Evolutionary conservation across 2,797 vertebrate species (phyloP).

Genomic region (Oreochromis mossambicus): DNA sequence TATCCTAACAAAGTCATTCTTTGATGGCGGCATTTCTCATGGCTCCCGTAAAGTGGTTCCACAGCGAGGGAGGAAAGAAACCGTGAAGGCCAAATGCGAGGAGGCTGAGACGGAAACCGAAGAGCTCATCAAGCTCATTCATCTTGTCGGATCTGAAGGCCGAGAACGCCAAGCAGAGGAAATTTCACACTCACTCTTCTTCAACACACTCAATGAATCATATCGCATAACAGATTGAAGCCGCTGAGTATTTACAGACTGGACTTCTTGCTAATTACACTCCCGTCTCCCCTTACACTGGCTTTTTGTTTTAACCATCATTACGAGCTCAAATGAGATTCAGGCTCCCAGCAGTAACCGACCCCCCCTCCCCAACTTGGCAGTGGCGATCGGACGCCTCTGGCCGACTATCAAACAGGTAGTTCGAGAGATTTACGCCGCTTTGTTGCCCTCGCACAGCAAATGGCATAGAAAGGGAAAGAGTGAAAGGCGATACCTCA

Average conservation of each 20-base stretch:
- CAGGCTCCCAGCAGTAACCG: neutral
- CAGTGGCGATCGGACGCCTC: constrained; percentile 12
- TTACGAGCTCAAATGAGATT: neutral
- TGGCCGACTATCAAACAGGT: constrained; percentile 59
- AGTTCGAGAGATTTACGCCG: constrained; percentile 61
- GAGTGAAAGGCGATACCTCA: constrained; percentile 52
- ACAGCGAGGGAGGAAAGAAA: constrained; percentile 29
- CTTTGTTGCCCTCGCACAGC: constrained; percentile 40
- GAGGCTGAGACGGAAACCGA: constrained; percentile 64
- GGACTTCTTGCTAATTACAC: constrained; percentile 2
- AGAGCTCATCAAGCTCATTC: constrained; percentile 75
- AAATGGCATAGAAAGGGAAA: constrained; percentile 25
- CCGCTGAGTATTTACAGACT: constrained; percentile 16
- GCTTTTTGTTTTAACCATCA: neutral
- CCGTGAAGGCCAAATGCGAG: constrained; percentile 63
- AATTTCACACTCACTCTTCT: constrained; percentile 64
- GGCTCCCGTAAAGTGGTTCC: constrained; percentile 51
- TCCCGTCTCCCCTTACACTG: neutral
- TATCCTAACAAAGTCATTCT: constrained; percentile 68
- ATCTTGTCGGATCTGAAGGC: constrained; percentile 68
- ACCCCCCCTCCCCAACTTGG: neutral
- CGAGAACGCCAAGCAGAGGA: constrained; percentile 43
- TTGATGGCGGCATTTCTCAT: constrained; percentile 64
- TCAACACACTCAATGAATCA: constrained; percentile 57
- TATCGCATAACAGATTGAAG: constrained; percentile 55